Evolutionary conservation across 1,140 invertebrate genomes (phyloP).

Genomic region (Monochamus saltuarius): DNA sequence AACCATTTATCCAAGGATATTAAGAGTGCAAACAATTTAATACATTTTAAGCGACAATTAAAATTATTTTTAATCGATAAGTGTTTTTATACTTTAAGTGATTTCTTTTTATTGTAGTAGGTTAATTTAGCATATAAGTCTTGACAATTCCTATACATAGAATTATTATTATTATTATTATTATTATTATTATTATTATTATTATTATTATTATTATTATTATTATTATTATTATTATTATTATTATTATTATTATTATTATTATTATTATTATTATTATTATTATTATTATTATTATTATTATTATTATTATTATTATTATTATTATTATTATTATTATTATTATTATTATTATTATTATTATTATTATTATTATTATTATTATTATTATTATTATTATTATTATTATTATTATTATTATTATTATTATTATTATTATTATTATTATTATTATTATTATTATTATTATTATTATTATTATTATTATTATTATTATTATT

Average conservation of each 20-base stretch:
- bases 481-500: no score
- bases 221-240: constrained; percentile 2
- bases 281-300: no score
- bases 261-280: constrained; percentile 2
- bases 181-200: neutral
- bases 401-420: constrained; percentile 2
- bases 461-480: constrained; percentile 1
- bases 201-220: neutral
- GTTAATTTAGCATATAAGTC: no score
- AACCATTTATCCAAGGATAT: no score
- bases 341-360: constrained; percentile 2
- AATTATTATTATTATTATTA: constrained; percentile 2
- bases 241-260: no score
- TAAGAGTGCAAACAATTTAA: no score
- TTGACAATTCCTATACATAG: no score
- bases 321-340: constrained; percentile 1
- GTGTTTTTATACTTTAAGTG: no score
- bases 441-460: constrained; percentile 2
- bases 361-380: constrained; percentile 2
- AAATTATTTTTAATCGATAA: no score
- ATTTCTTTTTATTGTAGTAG: no score
- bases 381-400: no score
- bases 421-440: constrained; percentile 2
- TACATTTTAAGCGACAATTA: no score
- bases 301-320: constrained; percentile 2